These are phyloP conservation scores for Copidosoma floridanum DNA, from an alignment of 1,140 invertebrate species.

Conservation along the genomic window DNA sequence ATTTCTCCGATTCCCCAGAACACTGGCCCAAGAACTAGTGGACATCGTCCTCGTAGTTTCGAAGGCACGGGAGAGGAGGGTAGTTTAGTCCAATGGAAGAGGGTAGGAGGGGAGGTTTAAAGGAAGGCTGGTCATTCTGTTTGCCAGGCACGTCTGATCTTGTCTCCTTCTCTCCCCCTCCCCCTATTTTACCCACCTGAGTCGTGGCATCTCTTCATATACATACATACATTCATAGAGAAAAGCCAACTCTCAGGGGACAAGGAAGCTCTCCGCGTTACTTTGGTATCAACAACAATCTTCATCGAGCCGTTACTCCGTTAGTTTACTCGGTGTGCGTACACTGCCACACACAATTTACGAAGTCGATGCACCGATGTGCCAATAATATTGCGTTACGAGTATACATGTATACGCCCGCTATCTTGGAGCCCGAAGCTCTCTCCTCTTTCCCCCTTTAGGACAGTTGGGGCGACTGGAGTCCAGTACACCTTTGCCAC, in stretches of 20 bases:
- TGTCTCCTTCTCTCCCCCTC: conserved; percentile 38
- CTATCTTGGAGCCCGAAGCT: conserved; percentile 39
- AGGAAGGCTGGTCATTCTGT: conserved; percentile 43
- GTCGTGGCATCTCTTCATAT: not conserved
- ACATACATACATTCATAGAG: not conserved
- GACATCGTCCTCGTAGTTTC: not conserved
- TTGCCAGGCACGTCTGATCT: conserved; percentile 56
- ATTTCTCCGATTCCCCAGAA: conserved; percentile 30
- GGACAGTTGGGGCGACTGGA: conserved; percentile 11
- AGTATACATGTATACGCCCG: conserved; percentile 32
- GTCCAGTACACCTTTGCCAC: too few species aligned
- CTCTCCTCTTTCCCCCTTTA: conserved; percentile 19
- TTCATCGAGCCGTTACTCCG: conserved; percentile 53
- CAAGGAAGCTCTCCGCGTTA: too few species aligned
- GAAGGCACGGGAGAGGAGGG: conserved; percentile 9
- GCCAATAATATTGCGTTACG: too few species aligned
- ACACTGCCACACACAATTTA: not conserved
- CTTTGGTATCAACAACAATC: conserved; percentile 58
- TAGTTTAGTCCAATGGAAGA: conserved; percentile 22
- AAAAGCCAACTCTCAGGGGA: conserved; percentile 25
- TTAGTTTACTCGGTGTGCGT: conserved; percentile 47
- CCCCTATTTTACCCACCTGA: conserved; percentile 16
- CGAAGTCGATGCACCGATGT: conserved; percentile 33
- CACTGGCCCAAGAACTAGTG: conserved; percentile 4
- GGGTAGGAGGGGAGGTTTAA: conserved; percentile 32